Percentiles rank a stretch among this genome's conserved stretches.
Conservation (phyloP, 1,140 invertebrate species). For the Drosophila rufa region DNA sequence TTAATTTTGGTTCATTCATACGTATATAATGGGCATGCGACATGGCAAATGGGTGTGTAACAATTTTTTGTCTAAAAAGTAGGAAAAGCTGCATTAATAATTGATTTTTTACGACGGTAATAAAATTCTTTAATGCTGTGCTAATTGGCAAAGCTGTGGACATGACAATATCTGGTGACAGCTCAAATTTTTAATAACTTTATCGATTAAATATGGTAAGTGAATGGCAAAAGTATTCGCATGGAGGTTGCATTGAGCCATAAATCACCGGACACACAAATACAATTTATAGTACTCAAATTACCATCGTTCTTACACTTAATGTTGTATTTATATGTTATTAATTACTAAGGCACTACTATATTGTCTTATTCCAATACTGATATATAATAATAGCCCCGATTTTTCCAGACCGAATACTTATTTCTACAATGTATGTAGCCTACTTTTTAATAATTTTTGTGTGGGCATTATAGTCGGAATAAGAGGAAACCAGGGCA, state of each 20-base stretch:
- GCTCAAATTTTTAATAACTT: conserved; percentile 53
- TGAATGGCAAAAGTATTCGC: not conserved
- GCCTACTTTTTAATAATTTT: not conserved
- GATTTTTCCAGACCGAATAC: not conserved
- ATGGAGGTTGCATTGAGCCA: not conserved
- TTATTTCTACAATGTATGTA: not conserved
- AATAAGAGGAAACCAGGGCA: not conserved
- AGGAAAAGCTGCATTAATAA: conserved; percentile 42
- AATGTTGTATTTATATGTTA: not conserved
- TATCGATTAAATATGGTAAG: not conserved
- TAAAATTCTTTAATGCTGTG: conserved; percentile 64
- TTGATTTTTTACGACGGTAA: conserved; percentile 57
- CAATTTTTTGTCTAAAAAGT: conserved; percentile 31
- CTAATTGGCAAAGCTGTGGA: conserved; percentile 62
- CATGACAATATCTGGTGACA: conserved; percentile 58
- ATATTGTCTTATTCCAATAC: not conserved
- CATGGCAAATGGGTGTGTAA: conserved; percentile 47
- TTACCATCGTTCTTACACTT: not conserved
- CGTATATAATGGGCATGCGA: conserved; percentile 41
- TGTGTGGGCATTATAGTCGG: not conserved
- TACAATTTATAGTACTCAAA: not conserved
- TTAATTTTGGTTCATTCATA: conserved; percentile 45
- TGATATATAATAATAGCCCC: too few relatives aligned
- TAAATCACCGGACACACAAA: not conserved
- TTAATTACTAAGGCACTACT: not conserved